These are phyloP conservation scores for Choristoneura rosaceana DNA, from an alignment of 2,888 invertebrate species.

Conservation along the genomic window DNA sequence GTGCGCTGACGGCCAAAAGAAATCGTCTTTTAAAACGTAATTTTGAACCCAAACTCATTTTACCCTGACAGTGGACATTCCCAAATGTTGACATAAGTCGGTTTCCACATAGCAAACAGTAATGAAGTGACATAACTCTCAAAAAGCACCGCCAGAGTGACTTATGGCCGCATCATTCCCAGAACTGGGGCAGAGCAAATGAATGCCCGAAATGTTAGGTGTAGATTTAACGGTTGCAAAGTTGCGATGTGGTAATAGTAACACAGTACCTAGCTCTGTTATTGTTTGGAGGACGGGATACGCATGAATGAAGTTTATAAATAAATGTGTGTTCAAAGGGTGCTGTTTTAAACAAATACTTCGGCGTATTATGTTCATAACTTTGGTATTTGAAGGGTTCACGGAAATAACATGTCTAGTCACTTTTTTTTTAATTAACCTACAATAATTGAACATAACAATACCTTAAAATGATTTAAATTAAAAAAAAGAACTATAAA, in stretches of 20 bases:
- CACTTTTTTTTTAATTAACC: too few species aligned
- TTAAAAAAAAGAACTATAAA: too few species aligned
- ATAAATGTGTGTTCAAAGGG: slow-evolving; percentile 29
- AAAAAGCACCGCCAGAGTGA: slow-evolving; percentile 46
- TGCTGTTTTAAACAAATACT: slow-evolving; percentile 20
- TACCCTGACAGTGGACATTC: slow-evolving; percentile 33
- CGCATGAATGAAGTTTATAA: slow-evolving; percentile 23
- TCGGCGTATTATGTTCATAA: neutral
- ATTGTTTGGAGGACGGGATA: neutral
- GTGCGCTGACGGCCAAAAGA: neutral
- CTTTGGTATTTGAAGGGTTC: too few species aligned
- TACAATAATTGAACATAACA: too few species aligned
- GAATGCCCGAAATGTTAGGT: slow-evolving; percentile 60
- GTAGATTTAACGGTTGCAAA: slow-evolving; percentile 64
- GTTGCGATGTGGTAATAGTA: slow-evolving; percentile 36
- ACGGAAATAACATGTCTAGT: too few species aligned
- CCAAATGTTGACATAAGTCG: slow-evolving; percentile 45
- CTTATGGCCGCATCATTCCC: slow-evolving; percentile 47
- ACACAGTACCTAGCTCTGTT: neutral
- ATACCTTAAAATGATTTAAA: too few species aligned
- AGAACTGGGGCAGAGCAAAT: slow-evolving; percentile 64
- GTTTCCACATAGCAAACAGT: slow-evolving; percentile 48
- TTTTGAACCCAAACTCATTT: slow-evolving; percentile 2
- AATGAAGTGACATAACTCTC: slow-evolving; percentile 50
- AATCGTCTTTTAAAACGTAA: neutral